Evolutionary conservation across 2,888 invertebrate genomes (phyloP), one percentile per base, ranked within the genome.

Genomic region (Platycheirus rosarum): DNA sequence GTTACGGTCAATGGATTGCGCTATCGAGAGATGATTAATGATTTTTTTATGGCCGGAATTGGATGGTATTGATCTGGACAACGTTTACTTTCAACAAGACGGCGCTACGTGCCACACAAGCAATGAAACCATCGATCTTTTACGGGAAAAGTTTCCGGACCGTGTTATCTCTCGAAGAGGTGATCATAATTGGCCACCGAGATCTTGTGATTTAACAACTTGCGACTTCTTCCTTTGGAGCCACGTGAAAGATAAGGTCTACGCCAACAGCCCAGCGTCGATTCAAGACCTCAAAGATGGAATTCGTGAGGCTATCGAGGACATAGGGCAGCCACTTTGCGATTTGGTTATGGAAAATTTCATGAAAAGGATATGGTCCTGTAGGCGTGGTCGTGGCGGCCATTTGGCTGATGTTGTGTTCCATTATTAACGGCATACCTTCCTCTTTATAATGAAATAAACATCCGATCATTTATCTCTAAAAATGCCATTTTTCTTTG

Each of bases 81-180:
- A 42, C 42, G 42, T 42, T 42, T 57, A 13, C 9, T 66, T 66
- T 66, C 53, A 66, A 53, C 66, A 44, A 53, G 44, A 53, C 66
- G 66, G 66, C 53, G 66, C 66, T 53, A 66, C 66, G 53, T 66
- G 66, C 53, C 53, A 44, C 44, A 66, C 66, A 40, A 26, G 2
- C 37, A 37, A 20, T 9, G 35, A 18, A 37, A 37, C 29, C 29
- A 32, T 32, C 29, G 29, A 32, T 32, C 8, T 32, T 32, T 32
- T 32, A 32, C 29, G 29, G 29, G 29, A 32, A 32, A 32, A 32
- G 29, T 32, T 32, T 32, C 29, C 8, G 29, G 29, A 32, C 29
- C 29, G 29, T 32, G 29, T 32, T 32, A 32, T 32, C 3, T 32
- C 29, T 32, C 29, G 29, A 32, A 32, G 29, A 32, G 29, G 29